A percentile compares a stretch with the other conserved stretches of the same genome.
These are phyloP conservation scores for Thaleichthys pacificus DNA, from an alignment of 2,797 vertebrate species.

Conservation along the genomic window DNA sequence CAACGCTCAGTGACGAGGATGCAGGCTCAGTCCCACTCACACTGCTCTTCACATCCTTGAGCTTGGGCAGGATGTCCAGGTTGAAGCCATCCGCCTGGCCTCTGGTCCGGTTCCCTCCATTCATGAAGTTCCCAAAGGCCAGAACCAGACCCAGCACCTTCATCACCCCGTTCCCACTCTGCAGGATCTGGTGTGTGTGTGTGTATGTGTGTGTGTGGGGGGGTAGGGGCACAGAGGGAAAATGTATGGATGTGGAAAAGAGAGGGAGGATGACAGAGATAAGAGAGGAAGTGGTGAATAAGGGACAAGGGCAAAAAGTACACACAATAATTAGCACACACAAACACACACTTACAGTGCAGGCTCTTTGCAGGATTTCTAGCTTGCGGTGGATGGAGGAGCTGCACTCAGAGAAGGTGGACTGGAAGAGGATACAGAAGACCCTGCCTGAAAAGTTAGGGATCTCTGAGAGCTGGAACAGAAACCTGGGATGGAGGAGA, in stretches of 20 bases:
- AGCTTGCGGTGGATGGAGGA: constrained; percentile 86
- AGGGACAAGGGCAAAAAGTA: too few species aligned
- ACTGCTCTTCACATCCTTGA: constrained; percentile 97
- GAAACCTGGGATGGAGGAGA: constrained; percentile 78
- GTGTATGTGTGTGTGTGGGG: not conserved
- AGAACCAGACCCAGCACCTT: constrained; percentile 87
- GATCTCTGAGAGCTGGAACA: constrained; percentile 90
- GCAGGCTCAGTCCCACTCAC: constrained; percentile 73
- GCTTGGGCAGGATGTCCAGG: constrained; percentile 93
- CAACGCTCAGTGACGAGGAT: not conserved
- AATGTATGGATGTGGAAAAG: not conserved
- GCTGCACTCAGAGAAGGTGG: constrained; percentile 90
- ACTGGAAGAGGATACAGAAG: constrained; percentile 96
- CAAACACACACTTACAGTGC: constrained; percentile 76
- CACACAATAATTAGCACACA: not conserved
- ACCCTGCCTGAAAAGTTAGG: constrained; percentile 93
- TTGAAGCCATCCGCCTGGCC: constrained; percentile 95
- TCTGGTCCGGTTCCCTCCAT: constrained; percentile 92
- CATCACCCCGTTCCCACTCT: constrained; percentile 84
- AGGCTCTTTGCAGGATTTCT: constrained; percentile 86
- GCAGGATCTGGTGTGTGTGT: constrained; percentile 71
- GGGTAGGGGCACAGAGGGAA: too few species aligned
- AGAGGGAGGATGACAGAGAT: too few species aligned
- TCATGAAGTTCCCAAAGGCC: constrained; percentile 98
- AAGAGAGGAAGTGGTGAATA: not conserved